These are phyloP conservation scores for Chloromyia formosa DNA, from an alignment of 2,888 invertebrate genomes.

Conservation along the genomic window DNA sequence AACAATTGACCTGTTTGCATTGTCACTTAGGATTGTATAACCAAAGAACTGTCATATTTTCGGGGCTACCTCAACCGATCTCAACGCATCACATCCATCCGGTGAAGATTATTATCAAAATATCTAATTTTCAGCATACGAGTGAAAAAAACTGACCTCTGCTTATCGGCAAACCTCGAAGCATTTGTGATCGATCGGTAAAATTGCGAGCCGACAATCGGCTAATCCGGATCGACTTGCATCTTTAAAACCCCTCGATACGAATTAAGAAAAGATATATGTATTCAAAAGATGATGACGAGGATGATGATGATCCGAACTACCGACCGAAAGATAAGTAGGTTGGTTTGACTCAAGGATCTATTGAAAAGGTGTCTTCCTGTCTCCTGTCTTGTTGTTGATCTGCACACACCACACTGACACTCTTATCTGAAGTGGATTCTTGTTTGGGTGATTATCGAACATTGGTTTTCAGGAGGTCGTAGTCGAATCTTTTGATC, in stretches of 20 bases:
- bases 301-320: background rate
- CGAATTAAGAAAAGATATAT: background rate
- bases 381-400: constrained; percentile 24
- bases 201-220: constrained; percentile 33
- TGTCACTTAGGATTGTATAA: too few species aligned
- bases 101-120: too few species aligned
- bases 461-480: constrained; percentile 17
- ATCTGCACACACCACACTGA: background rate
- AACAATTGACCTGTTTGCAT: too few species aligned
- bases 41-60: too few species aligned
- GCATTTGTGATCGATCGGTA: constrained; percentile 12
- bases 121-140: constrained; percentile 4
- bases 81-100: background rate
- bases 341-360: constrained; percentile 24
- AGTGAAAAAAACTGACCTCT: constrained; percentile 21
- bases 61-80: too few species aligned
- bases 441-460: constrained; percentile 36
- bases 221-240: constrained; percentile 34
- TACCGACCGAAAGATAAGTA: constrained; percentile 22
- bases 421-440: constrained; percentile 34
- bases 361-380: constrained; percentile 37
- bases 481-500: background rate
- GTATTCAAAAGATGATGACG: constrained; percentile 5
- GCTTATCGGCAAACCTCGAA: constrained; percentile 18
- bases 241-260: background rate